Percentiles rank a stretch among this genome's conserved stretches.
Conservation (phyloP, 2,113 vertebrate species). For the Cricetomys ansorgei region DNA sequence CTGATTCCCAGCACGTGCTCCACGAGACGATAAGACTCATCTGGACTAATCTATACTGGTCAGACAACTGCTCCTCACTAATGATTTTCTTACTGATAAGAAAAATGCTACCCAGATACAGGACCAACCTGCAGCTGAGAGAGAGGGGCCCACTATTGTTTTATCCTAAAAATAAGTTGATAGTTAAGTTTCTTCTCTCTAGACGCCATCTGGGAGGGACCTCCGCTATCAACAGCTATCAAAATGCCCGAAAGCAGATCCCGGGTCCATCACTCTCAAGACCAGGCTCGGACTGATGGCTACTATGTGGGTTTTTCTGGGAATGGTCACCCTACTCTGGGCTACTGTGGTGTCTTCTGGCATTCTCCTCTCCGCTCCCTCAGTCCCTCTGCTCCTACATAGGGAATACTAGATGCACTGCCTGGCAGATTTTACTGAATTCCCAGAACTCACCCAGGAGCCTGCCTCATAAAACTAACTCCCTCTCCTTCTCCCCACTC, state of each 20-base stretch:
- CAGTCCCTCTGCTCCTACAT: neutral
- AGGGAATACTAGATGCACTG: neutral
- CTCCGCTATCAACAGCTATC: neutral
- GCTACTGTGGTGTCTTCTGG: neutral
- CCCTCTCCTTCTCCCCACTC: neutral
- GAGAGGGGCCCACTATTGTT: neutral
- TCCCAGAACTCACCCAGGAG: neutral
- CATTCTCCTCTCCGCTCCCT: neutral
- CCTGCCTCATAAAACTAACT: neutral
- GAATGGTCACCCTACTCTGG: neutral
- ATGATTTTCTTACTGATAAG: neutral
- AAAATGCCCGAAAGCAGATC: neutral
- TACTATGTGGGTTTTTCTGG: neutral
- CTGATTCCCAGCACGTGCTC: neutral
- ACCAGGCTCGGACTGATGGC: neutral
- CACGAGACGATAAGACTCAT: neutral
- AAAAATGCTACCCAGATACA: neutral
- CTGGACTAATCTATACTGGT: neutral
- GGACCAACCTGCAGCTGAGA: neutral
- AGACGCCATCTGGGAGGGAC: neutral
- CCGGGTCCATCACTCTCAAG: neutral
- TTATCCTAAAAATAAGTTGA: neutral
- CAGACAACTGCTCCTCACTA: neutral
- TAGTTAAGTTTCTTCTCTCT: neutral
- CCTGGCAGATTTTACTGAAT: neutral